Evolutionary conservation across 2,797 vertebrate species (phyloP), one percentile per base, ranked within the genome.

Genomic region (Simalia tracyae): DNA sequence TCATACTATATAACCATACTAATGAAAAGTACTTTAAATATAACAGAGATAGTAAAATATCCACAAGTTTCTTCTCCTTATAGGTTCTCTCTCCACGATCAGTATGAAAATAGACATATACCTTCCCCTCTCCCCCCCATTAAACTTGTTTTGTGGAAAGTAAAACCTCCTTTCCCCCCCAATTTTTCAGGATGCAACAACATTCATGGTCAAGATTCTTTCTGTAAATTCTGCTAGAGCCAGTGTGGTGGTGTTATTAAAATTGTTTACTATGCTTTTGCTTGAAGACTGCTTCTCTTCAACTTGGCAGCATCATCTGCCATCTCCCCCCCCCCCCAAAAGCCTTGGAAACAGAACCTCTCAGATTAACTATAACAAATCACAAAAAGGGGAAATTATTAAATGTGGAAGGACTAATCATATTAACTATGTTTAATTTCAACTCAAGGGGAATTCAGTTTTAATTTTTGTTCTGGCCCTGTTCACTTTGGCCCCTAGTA

Each of bases 121-220:
- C 3, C 50, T 50, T 50, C 50, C 50, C 50, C 50, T 50, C 46
- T 50, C 50, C 6, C 50, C 50, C 50, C 50, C 50, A 5, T 50
- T 50, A 50, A 50, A 50, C 50, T 50, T 50, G 94, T 93, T 87
- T 89, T 89, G 68, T 90, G 91, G 57, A 57, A 92, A 95, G 91
- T 72, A 0, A 31, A 0, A 0, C 91, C 87, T 46, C 68, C 88
- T 28, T 64, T 93, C 88, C 89, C 93, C 94, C 88, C 85, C 94
- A 10, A 59, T 92, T n/a, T 59, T 95, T 94, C 36, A 92, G 87
- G 50, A 72, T 81, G 57, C 17, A 57, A 89, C 22, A 76, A 87
- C 42, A 42, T 61, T 63, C 22, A 63, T 12, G 10, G 15, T 4
- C 0, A 17, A 4, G 11, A n/a, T 31, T 26, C 22, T 57, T 89